Percentiles rank a stretch among this genome's conserved stretches.
These are phyloP conservation scores for Nysson spinosus DNA, from an alignment of 2,888 invertebrate genomes.

Conservation along the genomic window DNA sequence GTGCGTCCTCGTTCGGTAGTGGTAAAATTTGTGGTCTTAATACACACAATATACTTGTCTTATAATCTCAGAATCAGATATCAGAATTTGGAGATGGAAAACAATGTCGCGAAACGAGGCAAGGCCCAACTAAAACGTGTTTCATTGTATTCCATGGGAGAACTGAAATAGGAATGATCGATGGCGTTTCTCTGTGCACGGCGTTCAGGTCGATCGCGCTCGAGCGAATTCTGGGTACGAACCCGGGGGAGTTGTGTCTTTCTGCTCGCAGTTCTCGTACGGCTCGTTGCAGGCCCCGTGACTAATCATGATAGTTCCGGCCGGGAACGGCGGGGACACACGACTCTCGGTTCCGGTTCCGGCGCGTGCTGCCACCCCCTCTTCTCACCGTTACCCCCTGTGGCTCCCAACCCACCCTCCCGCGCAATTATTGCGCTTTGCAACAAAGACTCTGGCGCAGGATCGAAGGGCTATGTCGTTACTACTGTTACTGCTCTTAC, in stretches of 20 bases:
- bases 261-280: constrained; percentile 62
- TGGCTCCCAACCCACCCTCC: constrained; percentile 61
- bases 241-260: constrained; percentile 50
- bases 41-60: no score
- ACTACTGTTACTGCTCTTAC: constrained; percentile 33
- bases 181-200: constrained; percentile 19
- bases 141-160: not conserved
- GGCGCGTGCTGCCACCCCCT: constrained; percentile 69
- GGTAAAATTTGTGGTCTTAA: no score
- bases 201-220: constrained; percentile 59
- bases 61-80: no score
- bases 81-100: no score
- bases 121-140: not conserved
- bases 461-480: constrained; percentile 56
- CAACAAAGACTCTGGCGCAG: constrained; percentile 67
- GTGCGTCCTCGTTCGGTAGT: no score
- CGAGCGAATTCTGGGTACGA: constrained; percentile 44
- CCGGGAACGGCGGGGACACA: constrained; percentile 76
- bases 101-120: no score
- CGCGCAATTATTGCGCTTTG: constrained; percentile 75
- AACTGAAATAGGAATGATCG: constrained; percentile 27
- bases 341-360: constrained; percentile 77
- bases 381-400: constrained; percentile 24
- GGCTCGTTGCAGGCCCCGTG: constrained; percentile 73
- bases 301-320: constrained; percentile 78